Percentiles rank a stretch among this genome's conserved stretches.
Evolutionary conservation across 2,797 vertebrate species (phyloP).

Genomic region (Vultur gryphus): DNA sequence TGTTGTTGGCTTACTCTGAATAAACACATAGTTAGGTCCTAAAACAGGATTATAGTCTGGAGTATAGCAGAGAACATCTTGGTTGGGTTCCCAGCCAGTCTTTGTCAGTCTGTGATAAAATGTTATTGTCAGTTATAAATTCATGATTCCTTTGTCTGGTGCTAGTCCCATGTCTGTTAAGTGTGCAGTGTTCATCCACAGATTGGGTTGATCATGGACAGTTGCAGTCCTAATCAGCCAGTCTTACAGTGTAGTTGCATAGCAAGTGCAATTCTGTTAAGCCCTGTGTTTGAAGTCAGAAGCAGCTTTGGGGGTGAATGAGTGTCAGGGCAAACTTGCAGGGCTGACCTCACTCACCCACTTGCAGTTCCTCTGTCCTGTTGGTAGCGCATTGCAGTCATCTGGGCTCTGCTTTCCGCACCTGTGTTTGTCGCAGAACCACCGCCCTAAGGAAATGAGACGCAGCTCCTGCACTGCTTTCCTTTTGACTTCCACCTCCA

Average conservation of each 20-base stretch:
- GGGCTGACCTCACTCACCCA: not conserved
- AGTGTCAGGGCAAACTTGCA: not conserved
- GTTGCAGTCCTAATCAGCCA: not conserved
- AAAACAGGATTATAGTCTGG: not conserved
- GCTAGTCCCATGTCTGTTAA: not conserved
- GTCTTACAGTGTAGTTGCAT: not conserved
- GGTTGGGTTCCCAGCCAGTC: not conserved
- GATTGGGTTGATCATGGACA: not conserved
- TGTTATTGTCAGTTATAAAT: not conserved
- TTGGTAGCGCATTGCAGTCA: not conserved
- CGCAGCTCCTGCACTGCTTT: not conserved
- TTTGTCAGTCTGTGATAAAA: not conserved
- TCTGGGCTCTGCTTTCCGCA: not conserved
- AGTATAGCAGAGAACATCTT: not conserved
- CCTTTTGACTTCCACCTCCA: not conserved
- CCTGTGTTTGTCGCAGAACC: not conserved
- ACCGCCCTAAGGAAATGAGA: not conserved
- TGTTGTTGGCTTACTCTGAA: not conserved
- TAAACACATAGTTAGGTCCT: not conserved
- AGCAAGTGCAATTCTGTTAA: not conserved
- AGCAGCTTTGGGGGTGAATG: not conserved
- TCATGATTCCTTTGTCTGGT: not conserved
- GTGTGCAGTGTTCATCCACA: not conserved
- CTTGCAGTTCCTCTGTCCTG: not conserved
- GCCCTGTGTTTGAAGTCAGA: not conserved